Conservation (phyloP, 2,113 vertebrate species). For the Ancistrus triradiatus region DNA sequence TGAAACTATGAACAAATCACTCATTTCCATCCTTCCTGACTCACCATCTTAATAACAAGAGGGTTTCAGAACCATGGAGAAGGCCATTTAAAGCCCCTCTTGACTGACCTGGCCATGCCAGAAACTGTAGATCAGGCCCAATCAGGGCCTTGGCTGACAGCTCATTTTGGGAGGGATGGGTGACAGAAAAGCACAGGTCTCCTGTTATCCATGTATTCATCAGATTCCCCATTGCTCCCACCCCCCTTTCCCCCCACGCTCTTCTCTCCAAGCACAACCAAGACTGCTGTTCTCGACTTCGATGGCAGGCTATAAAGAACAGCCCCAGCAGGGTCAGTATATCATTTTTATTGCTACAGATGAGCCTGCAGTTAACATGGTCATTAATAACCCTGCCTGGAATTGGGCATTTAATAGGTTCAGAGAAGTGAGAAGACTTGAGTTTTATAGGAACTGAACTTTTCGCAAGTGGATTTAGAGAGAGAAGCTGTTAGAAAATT, state of each 20-base stretch:
- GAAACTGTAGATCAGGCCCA: slow-evolving; percentile 57
- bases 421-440: slow-evolving; percentile 2
- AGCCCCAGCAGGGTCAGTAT: slow-evolving; percentile 26
- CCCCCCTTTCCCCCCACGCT: slow-evolving; percentile 41
- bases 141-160: slow-evolving; percentile 58
- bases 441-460: slow-evolving; percentile 15
- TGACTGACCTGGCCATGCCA: slow-evolving; percentile 37
- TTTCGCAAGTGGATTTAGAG: background rate
- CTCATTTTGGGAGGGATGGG: slow-evolving; percentile 53
- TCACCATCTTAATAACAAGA: too few relatives aligned
- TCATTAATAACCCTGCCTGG: slow-evolving; percentile 57
- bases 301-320: slow-evolving; percentile 56
- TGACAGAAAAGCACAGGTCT: slow-evolving; percentile 40
- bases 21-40: slow-evolving; percentile 29
- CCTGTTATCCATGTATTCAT: slow-evolving; percentile 47
- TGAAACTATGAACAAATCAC: too few relatives aligned
- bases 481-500: too few relatives aligned
- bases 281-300: slow-evolving; percentile 32
- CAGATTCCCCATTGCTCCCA: slow-evolving; percentile 35
- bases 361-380: slow-evolving; percentile 52
- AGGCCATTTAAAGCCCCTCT: slow-evolving; percentile 51
- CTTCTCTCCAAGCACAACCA: slow-evolving; percentile 47
- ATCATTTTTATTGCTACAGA: slow-evolving; percentile 57
- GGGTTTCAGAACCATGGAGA: slow-evolving; percentile 53
- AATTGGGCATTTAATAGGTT: slow-evolving; percentile 45